phyloP scores from a whole-genome alignment of 2,113 vertebrate species.

The Heliornis fulica region DNA sequence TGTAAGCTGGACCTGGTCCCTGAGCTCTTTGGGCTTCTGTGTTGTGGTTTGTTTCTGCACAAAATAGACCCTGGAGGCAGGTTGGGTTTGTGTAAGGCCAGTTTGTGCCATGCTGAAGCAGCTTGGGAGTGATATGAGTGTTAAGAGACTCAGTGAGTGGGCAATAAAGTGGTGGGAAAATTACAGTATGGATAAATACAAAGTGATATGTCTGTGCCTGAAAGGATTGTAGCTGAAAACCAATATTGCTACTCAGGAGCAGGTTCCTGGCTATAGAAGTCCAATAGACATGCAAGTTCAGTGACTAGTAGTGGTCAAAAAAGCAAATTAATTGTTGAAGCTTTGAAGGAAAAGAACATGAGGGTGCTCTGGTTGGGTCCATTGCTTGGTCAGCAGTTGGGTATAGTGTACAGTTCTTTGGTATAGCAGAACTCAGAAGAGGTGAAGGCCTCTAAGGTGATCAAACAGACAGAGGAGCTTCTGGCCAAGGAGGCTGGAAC shows the following conservation, averaged over 20 bases:
- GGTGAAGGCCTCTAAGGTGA: not conserved
- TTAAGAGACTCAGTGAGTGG: not conserved
- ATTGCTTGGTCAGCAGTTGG: not conserved
- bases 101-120: not conserved
- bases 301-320: not conserved
- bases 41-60: not conserved
- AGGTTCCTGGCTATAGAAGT: not conserved
- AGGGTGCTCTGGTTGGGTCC: not conserved
- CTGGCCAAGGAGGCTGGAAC: not conserved
- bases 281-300: not conserved
- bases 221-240: not conserved
- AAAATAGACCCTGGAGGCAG: not conserved
- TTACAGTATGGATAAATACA: not conserved
- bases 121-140: not conserved
- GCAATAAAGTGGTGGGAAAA: not conserved
- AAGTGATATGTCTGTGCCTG: not conserved
- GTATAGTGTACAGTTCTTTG: not conserved
- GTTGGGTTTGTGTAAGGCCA: not conserved
- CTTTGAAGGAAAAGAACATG: not conserved
- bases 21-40: not conserved
- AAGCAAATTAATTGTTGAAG: not conserved
- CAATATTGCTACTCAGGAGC: not conserved
- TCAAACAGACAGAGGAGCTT: not conserved
- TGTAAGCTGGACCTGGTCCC: not conserved
- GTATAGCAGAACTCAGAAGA: too few relatives aligned